phyloP scores from a whole-genome alignment of 1,140 invertebrate species.

The Nasonia vitripennis region DNA sequence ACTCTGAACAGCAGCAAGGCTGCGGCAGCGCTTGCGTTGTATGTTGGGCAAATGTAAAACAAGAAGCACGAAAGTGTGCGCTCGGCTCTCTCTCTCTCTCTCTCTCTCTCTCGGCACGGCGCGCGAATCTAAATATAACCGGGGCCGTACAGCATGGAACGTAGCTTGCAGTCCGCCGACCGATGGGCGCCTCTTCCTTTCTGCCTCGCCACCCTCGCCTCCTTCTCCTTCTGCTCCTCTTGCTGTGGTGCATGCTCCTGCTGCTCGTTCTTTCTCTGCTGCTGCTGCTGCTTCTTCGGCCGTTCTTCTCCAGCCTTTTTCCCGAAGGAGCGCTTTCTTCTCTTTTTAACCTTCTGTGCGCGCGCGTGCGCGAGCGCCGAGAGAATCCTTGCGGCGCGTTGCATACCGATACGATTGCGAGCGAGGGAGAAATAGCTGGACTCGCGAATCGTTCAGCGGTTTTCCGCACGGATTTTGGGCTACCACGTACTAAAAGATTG shows the following conservation, averaged over 20 bases:
- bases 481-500: too few species aligned
- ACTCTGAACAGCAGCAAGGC: background rate
- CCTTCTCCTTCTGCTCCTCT: conserved; percentile 29
- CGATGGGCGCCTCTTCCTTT: conserved; percentile 56
- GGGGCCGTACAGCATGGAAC: conserved; percentile 25
- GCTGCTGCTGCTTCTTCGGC: background rate
- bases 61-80: conserved; percentile 62
- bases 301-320: background rate
- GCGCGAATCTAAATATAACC: conserved; percentile 68
- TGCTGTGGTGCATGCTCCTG: background rate
- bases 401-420: background rate
- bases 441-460: too few species aligned
- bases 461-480: background rate
- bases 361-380: background rate
- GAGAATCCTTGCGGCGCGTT: background rate
- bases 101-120: background rate
- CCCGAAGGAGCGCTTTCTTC: background rate
- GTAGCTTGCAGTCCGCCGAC: conserved; percentile 36
- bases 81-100: conserved; percentile 1
- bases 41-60: conserved; percentile 62
- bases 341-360: background rate
- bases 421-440: background rate
- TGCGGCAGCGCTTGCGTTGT: conserved; percentile 24
- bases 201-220: conserved; percentile 26
- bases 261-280: conserved; percentile 42